A percentile compares a stretch with the other conserved stretches of the same genome.
These are phyloP conservation scores for Sitodiplosis mosellana DNA, from an alignment of 1,140 invertebrate genomes.

Conservation along the genomic window DNA sequence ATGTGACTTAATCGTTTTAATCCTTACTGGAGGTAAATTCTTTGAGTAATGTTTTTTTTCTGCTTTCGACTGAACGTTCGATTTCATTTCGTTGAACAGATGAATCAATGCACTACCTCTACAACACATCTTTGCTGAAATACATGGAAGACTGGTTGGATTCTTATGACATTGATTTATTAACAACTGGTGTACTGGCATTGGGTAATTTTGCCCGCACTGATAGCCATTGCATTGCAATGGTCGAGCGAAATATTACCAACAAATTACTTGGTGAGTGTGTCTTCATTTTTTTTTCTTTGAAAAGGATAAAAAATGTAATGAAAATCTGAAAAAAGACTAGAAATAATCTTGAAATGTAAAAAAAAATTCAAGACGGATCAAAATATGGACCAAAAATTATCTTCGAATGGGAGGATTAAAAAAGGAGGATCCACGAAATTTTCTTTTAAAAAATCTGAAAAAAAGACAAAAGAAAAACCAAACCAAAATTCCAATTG, in stretches of 20 bases:
- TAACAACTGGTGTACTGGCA: conserved; percentile 62
- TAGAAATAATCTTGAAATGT: no score
- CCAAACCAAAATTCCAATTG: neutral
- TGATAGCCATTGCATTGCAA: conserved; percentile 63
- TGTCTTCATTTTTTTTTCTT: neutral
- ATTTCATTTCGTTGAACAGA: conserved; percentile 31
- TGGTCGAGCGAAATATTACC: conserved; percentile 61
- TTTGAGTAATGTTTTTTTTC: conserved; percentile 10
- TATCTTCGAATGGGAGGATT: no score
- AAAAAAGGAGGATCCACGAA: no score
- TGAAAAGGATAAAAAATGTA: no score
- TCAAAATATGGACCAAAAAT: no score
- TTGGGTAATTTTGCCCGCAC: conserved; percentile 78
- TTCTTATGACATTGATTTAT: conserved; percentile 48
- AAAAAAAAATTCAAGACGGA: no score
- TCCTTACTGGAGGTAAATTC: conserved; percentile 60
- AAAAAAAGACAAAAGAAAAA: neutral
- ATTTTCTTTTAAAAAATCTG: neutral
- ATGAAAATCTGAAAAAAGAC: no score
- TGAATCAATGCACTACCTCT: conserved; percentile 68
- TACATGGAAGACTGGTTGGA: conserved; percentile 55
- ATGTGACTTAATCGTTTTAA: conserved; percentile 65
- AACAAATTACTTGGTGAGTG: conserved; percentile 45
- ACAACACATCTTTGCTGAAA: conserved; percentile 29
- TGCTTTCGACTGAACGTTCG: neutral